Conservation (phyloP, 2,113 vertebrate genomes). For the Python bivittatus region DNA sequence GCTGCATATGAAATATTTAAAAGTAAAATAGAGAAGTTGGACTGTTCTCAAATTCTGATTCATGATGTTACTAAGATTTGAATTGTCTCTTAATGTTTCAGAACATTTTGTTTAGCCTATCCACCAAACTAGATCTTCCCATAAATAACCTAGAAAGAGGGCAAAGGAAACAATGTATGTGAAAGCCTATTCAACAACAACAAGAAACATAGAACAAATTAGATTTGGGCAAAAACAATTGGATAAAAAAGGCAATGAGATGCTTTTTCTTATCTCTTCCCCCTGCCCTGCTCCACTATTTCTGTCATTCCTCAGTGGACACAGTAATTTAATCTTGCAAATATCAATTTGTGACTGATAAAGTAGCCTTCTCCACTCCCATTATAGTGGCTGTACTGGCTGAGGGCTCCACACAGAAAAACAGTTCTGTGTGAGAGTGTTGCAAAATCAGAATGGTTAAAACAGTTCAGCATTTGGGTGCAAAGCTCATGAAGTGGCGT, state of each 20-base stretch:
- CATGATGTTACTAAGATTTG: conserved; percentile 58
- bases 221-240: not conserved
- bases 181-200: not conserved
- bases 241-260: not conserved
- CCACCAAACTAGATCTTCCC: conserved; percentile 25
- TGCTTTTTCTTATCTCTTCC: not conserved
- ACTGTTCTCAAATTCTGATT: conserved; percentile 66
- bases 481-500: not conserved
- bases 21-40: conserved; percentile 61
- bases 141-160: conserved; percentile 26
- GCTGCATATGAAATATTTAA: conserved; percentile 57
- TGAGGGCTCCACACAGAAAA: not conserved
- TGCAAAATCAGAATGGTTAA: not conserved
- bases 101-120: conserved; percentile 58
- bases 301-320: not conserved
- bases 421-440: not conserved
- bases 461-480: not conserved
- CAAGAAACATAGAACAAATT: not conserved
- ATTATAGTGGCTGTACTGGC: not conserved
- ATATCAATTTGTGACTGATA: not conserved
- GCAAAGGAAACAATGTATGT: not conserved
- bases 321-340: not conserved
- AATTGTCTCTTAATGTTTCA: conserved; percentile 54
- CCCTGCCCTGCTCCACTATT: not conserved
- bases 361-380: not conserved